Evolutionary conservation across 1,140 invertebrate genomes (phyloP), one percentile per base, ranked within the genome.

Genomic region (Atta colombica): DNA sequence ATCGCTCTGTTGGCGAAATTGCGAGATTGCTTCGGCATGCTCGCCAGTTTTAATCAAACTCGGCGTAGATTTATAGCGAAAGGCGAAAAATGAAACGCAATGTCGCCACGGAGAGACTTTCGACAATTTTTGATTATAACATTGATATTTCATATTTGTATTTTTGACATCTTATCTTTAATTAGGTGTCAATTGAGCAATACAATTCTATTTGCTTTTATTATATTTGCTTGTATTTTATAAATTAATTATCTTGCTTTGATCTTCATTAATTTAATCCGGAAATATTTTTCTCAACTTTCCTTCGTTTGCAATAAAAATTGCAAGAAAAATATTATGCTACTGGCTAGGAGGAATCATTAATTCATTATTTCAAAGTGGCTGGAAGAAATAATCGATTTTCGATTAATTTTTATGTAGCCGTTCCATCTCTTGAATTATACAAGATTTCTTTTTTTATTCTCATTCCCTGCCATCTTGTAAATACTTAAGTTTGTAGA

Each of bases 41-140:
- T 16, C 35, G 12, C 51, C 31, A 35, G 68, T 61, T 84, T 84
- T 84, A 84, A 84, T 84, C 80, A 74, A 84, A 84, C 69, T 25
- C 25, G 39, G 69, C 39, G 69, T 25, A 8, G 69, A 84, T 84
- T 84, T 84, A 75, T 74, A 21, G 55, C 69, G 55, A 2, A 75
- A 58, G 18, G 25, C n/a, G 49, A 61, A 45, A 81, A 72, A 60
- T 49, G 80, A 74, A 53, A 74, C 28, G 61, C 45, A 8, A n/a
- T 14, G 53, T 69, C 25, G 5, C 5, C 49, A 3, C n/a, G 2
- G 31, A 8, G 77, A 35, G n/a, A n/a, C 51, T 45, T 39, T 25
- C 49, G 35, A n/a, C 69, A 18, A 49, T 74, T n/a, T n/a, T n/a
- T 51, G 31, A 18, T 49, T 58, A 45, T 10, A 63, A 74, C 35